A percentile compares a stretch with the other conserved stretches of the same genome.
phyloP scores from a whole-genome alignment of 2,797 vertebrate genomes.

The Macropus fuliginosus region DNA sequence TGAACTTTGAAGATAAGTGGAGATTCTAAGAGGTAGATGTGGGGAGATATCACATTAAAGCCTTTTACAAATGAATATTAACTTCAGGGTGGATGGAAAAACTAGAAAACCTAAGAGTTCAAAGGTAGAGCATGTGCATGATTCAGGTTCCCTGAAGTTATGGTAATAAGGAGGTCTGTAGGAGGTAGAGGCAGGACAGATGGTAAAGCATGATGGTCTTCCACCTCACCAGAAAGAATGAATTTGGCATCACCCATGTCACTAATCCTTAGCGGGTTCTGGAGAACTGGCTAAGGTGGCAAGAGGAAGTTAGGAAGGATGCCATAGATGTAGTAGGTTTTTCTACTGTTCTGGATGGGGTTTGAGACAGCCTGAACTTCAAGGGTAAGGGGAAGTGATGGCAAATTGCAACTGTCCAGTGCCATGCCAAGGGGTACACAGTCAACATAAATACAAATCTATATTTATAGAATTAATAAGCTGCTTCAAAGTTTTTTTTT shows the following conservation, averaged over 20 bases:
- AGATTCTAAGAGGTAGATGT: too few species aligned
- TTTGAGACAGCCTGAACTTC: not conserved
- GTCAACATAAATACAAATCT: not conserved
- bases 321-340: not conserved
- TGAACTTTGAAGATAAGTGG: too few species aligned
- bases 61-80: not conserved
- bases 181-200: not conserved
- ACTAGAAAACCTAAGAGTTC: not conserved
- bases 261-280: not conserved
- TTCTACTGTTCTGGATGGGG: not conserved
- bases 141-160: not conserved
- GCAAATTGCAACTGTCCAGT: not conserved
- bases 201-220: not conserved
- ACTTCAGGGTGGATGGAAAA: not conserved
- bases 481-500: not conserved
- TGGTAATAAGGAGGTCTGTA: not conserved
- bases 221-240: not conserved
- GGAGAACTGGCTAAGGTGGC: not conserved
- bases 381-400: not conserved
- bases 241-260: not conserved
- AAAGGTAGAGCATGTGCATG: not conserved
- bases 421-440: not conserved
- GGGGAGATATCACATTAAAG: too few species aligned
- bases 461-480: not conserved
- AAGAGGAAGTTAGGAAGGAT: not conserved